phyloP scores from a whole-genome alignment of 2,797 vertebrate species.

The Chelmon rostratus region DNA sequence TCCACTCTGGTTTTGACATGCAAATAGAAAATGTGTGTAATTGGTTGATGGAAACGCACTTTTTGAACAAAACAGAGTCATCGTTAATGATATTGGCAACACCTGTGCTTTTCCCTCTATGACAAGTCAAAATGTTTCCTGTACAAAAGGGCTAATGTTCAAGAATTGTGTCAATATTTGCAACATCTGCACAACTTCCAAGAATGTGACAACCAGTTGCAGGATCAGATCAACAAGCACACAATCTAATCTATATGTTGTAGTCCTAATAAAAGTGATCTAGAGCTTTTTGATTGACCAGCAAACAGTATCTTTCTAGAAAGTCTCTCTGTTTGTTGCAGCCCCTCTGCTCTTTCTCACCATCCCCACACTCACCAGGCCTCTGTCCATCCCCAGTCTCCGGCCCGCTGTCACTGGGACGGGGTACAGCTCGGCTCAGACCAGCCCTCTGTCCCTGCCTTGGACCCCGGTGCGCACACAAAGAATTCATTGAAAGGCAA shows the following conservation, averaged over 20 bases:
- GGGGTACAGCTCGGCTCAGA: slow-evolving; percentile 38
- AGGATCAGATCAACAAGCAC: too few relatives aligned
- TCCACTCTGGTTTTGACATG: too few relatives aligned
- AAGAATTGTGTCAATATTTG: too few relatives aligned
- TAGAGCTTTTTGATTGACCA: neutral
- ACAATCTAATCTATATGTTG: too few relatives aligned
- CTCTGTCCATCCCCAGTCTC: slow-evolving; percentile 38
- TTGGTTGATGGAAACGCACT: neutral
- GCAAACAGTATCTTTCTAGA: slow-evolving; percentile 2
- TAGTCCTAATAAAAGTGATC: neutral
- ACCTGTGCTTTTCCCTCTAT: too few relatives aligned
- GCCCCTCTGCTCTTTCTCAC: slow-evolving; percentile 11
- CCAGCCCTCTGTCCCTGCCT: slow-evolving; percentile 55
- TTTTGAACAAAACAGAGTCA: too few relatives aligned
- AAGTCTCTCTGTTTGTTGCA: neutral
- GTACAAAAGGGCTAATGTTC: too few relatives aligned
- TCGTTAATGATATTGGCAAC: too few relatives aligned
- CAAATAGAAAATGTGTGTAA: too few relatives aligned
- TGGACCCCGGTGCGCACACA: slow-evolving; percentile 67
- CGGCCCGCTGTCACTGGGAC: slow-evolving; percentile 20
- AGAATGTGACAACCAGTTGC: neutral
- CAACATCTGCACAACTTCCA: neutral
- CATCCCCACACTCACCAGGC: slow-evolving; percentile 13
- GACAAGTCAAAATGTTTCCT: too few relatives aligned
- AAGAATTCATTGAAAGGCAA: slow-evolving; percentile 85